phyloP scores from a whole-genome alignment of 2,113 vertebrate species.

The Megaleporinus macrocephalus region DNA sequence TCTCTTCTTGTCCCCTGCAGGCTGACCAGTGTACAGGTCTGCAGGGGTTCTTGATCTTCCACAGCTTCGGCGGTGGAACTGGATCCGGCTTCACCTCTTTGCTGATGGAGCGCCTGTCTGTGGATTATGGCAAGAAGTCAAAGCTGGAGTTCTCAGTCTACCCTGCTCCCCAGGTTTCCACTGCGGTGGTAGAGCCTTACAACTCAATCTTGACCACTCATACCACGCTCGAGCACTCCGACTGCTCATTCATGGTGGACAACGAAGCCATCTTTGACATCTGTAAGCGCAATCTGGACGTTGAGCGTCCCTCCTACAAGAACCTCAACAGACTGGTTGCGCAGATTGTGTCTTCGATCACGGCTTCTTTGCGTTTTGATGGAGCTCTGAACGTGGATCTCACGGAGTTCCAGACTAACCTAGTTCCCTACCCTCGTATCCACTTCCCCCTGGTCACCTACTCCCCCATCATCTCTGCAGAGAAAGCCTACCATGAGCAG shows the following conservation, averaged over 20 bases:
- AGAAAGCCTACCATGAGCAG: conserved; percentile 88
- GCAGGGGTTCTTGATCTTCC: conserved; percentile 70
- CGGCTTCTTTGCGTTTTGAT: conserved; percentile 35
- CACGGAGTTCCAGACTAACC: conserved; percentile 30
- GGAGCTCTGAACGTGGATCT: conserved; percentile 36
- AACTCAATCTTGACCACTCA: conserved; percentile 71
- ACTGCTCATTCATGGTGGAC: conserved; percentile 58
- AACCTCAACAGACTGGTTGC: conserved; percentile 40
- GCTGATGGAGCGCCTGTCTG: conserved; percentile 42
- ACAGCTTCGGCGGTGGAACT: conserved; percentile 42
- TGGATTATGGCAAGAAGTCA: conserved; percentile 39
- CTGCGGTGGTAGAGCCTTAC: conserved; percentile 73
- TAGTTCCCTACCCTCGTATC: conserved; percentile 41
- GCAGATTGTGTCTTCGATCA: conserved; percentile 39
- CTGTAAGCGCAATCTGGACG: conserved; percentile 38
- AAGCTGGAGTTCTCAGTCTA: conserved; percentile 38
- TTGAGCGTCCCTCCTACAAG: conserved; percentile 33
- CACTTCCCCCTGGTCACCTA: conserved; percentile 41
- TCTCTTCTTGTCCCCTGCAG: conserved; percentile 38
- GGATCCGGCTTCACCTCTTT: conserved; percentile 39
- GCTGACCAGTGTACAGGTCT: conserved; percentile 74
- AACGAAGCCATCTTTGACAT: conserved; percentile 44
- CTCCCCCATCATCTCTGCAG: conserved; percentile 75
- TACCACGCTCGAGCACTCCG: conserved; percentile 49
- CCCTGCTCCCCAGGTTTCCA: conserved; percentile 66